These are phyloP conservation scores for Epicauta chinensis DNA, from an alignment of 1,140 invertebrate genomes.

Conservation along the genomic window DNA sequence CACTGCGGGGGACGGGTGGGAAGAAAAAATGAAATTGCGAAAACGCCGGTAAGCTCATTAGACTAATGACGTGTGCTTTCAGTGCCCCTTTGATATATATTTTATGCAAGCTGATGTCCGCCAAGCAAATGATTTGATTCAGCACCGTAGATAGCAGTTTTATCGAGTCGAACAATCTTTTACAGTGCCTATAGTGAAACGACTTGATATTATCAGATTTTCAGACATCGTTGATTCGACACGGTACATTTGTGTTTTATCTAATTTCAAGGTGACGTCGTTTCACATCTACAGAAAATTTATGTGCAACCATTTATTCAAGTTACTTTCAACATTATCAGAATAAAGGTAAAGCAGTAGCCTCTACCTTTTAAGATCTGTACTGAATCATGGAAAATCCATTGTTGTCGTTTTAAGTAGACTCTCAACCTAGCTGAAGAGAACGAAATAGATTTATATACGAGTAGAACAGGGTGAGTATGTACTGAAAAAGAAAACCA, in stretches of 20 bases:
- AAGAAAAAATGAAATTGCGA: constrained; percentile 6
- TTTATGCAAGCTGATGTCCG: constrained; percentile 31
- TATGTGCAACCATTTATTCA: no score
- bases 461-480: constrained; percentile 21
- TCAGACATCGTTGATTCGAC: constrained; percentile 25
- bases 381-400: constrained; percentile 8
- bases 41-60: constrained; percentile 24
- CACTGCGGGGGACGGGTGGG: constrained; percentile 11
- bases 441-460: constrained; percentile 24
- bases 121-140: constrained; percentile 30
- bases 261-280: constrained; percentile 21
- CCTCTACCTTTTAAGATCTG: constrained; percentile 6
- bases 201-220: constrained; percentile 28
- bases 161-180: constrained; percentile 27
- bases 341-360: no score
- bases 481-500: constrained; percentile 26
- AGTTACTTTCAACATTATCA: no score
- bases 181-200: constrained; percentile 11
- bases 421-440: constrained; percentile 14
- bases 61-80: constrained; percentile 29
- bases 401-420: constrained; percentile 19
- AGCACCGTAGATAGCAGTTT: constrained; percentile 24
- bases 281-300: no score
- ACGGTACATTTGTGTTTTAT: constrained; percentile 30
- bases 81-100: constrained; percentile 28